Conservation (phyloP, 2,797 vertebrate genomes). For the Sebastes steindachneri region DNA sequence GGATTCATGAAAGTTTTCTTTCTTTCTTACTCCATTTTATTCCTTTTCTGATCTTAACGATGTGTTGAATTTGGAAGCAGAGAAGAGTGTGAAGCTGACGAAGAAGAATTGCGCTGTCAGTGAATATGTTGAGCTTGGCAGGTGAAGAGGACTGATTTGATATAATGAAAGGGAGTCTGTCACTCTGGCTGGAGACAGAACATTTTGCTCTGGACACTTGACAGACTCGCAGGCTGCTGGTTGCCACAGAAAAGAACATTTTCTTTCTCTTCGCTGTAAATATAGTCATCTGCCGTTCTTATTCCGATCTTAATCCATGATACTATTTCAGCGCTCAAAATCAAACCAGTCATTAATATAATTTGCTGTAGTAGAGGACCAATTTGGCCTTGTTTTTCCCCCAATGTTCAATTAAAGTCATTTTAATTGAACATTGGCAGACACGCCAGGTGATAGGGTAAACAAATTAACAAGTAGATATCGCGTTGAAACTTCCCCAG, state of each 20-base stretch:
- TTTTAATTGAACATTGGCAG: neutral
- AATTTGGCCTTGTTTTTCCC: neutral
- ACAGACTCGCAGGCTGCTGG: constrained; percentile 29
- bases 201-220: constrained; percentile 50
- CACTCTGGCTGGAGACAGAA: constrained; percentile 46
- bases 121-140: constrained; percentile 62
- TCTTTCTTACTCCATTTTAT: constrained; percentile 28
- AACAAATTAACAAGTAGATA: no score
- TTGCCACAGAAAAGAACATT: constrained; percentile 22
- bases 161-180: constrained; percentile 61
- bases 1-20: constrained; percentile 44
- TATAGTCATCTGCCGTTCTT: constrained; percentile 23
- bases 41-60: constrained; percentile 37
- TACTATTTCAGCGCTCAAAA: constrained; percentile 10
- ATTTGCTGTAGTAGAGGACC: neutral
- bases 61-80: constrained; percentile 41
- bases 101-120: constrained; percentile 54
- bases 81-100: constrained; percentile 32
- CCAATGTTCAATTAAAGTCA: neutral
- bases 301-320: constrained; percentile 5
- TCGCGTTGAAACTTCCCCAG: no score
- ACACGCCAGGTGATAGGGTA: no score
- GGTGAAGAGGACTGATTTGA: constrained; percentile 55
- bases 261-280: constrained; percentile 26
- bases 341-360: constrained; percentile 5